Evolutionary conservation across 2,888 invertebrate species (phyloP).

Genomic region (Octonoba sinensis): DNA sequence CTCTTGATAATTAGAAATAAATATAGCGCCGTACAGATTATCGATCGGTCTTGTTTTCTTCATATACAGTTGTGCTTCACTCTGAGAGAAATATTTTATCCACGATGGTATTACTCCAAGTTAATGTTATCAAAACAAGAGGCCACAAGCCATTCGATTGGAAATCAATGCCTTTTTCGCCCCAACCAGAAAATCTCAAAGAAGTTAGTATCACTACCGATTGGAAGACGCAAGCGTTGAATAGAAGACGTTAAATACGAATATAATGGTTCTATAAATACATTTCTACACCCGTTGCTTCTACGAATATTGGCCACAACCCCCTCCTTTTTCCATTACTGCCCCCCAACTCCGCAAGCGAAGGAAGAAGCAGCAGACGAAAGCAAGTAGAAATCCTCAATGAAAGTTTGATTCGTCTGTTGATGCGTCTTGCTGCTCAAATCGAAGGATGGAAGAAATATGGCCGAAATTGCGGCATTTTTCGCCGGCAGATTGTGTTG

Average conservation of each 20-base stretch:
- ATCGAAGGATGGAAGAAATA: conserved; percentile 57
- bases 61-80: too few species aligned
- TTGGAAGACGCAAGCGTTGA: background rate
- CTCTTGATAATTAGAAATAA: too few species aligned
- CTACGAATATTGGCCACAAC: conserved; percentile 29
- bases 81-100: too few species aligned
- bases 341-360: background rate
- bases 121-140: too few species aligned
- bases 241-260: background rate
- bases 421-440: conserved; percentile 46
- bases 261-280: conserved; percentile 40
- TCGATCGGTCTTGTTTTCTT: too few species aligned
- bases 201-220: background rate
- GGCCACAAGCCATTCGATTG: background rate
- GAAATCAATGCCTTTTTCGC: background rate
- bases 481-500: conserved; percentile 59
- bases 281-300: conserved; percentile 12
- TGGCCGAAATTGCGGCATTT: conserved; percentile 55
- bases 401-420: conserved; percentile 49
- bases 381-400: conserved; percentile 44
- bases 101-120: too few species aligned
- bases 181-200: background rate
- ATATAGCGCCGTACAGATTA: too few species aligned
- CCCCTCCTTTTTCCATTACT: conserved; percentile 8
- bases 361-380: conserved; percentile 33